Conservation (phyloP, 2,113 vertebrate species). For the Romanogobio albipinnatus region DNA sequence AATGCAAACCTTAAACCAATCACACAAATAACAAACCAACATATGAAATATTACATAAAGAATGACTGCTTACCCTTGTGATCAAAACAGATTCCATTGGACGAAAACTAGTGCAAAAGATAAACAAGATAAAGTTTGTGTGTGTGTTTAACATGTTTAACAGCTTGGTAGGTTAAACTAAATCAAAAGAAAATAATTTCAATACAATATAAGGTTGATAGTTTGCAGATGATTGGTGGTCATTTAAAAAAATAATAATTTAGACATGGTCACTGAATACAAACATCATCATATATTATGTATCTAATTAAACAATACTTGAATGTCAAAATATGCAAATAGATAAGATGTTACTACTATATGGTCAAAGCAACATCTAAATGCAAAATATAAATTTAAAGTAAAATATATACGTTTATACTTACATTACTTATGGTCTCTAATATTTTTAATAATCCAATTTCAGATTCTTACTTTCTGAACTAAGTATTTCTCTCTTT, state of each 20-base stretch:
- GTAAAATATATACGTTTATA: conserved; percentile 14
- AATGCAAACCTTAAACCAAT: neutral
- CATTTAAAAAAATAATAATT: neutral
- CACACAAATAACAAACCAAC: neutral
- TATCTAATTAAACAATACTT: neutral
- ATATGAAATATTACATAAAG: neutral
- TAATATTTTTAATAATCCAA: conserved; percentile 47
- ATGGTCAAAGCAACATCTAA: neutral
- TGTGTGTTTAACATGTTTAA: neutral
- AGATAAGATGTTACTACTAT: neutral
- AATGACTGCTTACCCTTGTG: neutral
- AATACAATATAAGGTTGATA: neutral
- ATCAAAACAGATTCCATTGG: neutral
- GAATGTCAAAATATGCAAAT: neutral
- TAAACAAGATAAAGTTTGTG: neutral
- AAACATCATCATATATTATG: neutral
- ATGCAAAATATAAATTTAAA: neutral
- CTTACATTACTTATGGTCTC: conserved; percentile 65
- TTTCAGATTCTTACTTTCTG: conserved; percentile 42
- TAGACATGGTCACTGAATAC: neutral
- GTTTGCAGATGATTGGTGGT: neutral
- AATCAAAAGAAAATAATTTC: neutral
- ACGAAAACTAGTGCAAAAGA: neutral
- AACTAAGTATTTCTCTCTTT: conserved; percentile 7
- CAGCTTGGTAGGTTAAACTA: neutral